These are phyloP conservation scores for Erythrolamprus reginae DNA, from an alignment of 2,113 vertebrate species.

Conservation along the genomic window DNA sequence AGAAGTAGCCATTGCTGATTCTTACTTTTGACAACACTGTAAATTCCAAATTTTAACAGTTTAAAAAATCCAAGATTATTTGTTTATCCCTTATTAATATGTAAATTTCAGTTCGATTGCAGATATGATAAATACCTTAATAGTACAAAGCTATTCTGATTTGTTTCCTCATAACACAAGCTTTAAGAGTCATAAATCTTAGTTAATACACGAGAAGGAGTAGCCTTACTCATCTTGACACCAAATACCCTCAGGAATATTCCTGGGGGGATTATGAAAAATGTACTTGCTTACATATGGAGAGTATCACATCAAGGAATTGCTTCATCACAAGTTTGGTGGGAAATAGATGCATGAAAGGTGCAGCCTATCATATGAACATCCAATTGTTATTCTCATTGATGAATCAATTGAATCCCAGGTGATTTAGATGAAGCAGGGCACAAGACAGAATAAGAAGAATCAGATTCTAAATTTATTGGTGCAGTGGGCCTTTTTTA, in stretches of 20 bases:
- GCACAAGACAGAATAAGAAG: not conserved
- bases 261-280: not conserved
- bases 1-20: conserved; percentile 74
- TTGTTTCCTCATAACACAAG: conserved; percentile 11
- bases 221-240: not conserved
- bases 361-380: not conserved
- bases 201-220: not conserved
- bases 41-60: conserved; percentile 48
- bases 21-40: conserved; percentile 74
- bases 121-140: conserved; percentile 34
- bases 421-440: not conserved
- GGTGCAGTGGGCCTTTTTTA: not conserved
- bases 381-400: not conserved
- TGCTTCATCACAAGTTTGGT: not conserved
- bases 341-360: not conserved
- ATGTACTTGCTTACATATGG: not conserved
- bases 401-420: not conserved
- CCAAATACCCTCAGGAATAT: not conserved
- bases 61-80: conserved; percentile 43
- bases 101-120: conserved; percentile 51
- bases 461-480: not conserved
- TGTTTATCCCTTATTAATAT: conserved; percentile 51
- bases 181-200: not conserved
- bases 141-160: conserved; percentile 47
- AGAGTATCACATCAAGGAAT: not conserved